Percentiles rank a stretch among this genome's conserved stretches.
phyloP scores from a whole-genome alignment of 2,113 vertebrate genomes.

The Oreochromis niloticus region DNA sequence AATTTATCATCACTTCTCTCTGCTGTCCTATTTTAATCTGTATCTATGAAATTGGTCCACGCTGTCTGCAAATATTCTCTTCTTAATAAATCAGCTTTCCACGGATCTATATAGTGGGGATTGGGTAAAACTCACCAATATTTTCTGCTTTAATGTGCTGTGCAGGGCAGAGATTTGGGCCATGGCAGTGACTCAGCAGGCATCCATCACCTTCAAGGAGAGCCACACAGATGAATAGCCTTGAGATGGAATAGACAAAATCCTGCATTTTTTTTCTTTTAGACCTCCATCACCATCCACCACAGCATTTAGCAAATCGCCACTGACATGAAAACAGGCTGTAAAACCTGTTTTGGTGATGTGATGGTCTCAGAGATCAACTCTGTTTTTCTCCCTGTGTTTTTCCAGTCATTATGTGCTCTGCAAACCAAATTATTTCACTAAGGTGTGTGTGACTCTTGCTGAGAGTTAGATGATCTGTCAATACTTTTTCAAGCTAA shows the following conservation, averaged over 20 bases:
- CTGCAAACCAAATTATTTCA: background rate
- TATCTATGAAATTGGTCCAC: constrained; percentile 35
- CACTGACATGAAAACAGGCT: background rate
- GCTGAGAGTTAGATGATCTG: background rate
- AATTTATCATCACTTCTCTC: background rate
- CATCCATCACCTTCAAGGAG: constrained; percentile 49
- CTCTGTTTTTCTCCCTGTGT: background rate
- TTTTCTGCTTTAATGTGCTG: constrained; percentile 46
- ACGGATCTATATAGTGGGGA: constrained; percentile 7
- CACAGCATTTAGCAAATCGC: background rate
- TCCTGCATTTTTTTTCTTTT: background rate
- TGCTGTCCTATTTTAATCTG: constrained; percentile 15
- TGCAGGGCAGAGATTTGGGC: constrained; percentile 17
- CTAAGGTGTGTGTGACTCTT: background rate
- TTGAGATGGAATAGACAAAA: background rate
- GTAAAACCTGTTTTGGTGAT: background rate
- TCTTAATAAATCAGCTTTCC: constrained; percentile 50
- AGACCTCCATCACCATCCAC: background rate
- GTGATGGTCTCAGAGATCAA: background rate
- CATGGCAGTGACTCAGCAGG: constrained; percentile 36
- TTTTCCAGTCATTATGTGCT: background rate
- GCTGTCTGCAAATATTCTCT: constrained; percentile 28
- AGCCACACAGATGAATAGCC: constrained; percentile 16
- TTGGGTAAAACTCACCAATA: constrained; percentile 46
- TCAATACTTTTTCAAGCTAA: background rate